Evolutionary conservation across 2,888 invertebrate genomes (phyloP), one percentile per base, ranked within the genome.

Genomic region (Tryphoninae sp.): DNA sequence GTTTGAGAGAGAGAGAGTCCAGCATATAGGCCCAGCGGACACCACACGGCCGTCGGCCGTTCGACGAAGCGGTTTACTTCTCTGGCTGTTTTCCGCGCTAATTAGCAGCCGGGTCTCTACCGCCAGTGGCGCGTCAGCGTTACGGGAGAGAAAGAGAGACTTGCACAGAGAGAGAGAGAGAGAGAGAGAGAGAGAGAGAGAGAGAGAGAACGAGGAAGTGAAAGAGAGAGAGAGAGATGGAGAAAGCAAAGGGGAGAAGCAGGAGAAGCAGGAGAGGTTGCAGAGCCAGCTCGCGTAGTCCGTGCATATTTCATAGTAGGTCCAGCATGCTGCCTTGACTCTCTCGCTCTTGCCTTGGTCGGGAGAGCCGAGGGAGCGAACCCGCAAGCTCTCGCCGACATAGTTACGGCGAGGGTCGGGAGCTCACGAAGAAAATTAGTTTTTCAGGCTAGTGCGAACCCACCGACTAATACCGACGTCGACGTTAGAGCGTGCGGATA

Each of bases 41-140:
- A 74, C 65, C 80, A 49, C 49, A 77, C 64, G 71, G 64, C 72
- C 72, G 42, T 74, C 77, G 74, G 61, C 59, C 68, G 68, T 73
- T 55, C 59, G 53, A 65, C 67, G 77, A 45, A 65, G 82, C 76
- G 83, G 81, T 83, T 85, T 80, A 82, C 84, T 84, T 83, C 81
- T 75, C 75, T 65, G 76, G 81, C 68, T 83, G 85, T 86, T 86
- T 86, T 85, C 76, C 83, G 74, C 82, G 84, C 84, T 87, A 87
- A 87, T 87, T 87, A 87, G 86, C 84, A 84, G 80, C 67, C 62
- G 59, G 81, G 64, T 65, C 68, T 67, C 72, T 76, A 19, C 53
- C 68, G 53, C 51, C 23, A 49, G 64, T 61, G 49, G 19, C 62
- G 67, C 61, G 55, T 51, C 40, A 26, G 49, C 59, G 13, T 49